These are phyloP conservation scores for Vireo altiloquus DNA, from an alignment of 2,113 vertebrate genomes.

Conservation along the genomic window DNA sequence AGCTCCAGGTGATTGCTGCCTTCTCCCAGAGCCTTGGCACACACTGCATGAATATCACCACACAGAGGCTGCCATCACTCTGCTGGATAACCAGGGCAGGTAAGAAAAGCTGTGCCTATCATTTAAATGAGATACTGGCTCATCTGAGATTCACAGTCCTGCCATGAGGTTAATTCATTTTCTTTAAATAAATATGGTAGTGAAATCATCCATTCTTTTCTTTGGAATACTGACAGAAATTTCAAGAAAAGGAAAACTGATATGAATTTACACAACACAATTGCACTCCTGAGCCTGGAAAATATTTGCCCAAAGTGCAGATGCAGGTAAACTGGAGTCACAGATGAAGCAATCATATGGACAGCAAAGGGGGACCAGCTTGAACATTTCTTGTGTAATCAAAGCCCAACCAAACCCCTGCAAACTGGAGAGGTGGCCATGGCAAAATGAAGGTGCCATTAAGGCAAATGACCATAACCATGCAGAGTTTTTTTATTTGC, in stretches of 20 bases:
- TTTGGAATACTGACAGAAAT: neutral
- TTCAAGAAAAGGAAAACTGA: neutral
- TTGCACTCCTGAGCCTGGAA: neutral
- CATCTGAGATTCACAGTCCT: neutral
- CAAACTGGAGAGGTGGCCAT: neutral
- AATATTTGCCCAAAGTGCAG: neutral
- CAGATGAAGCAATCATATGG: neutral
- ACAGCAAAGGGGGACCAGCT: neutral
- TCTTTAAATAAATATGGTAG: neutral
- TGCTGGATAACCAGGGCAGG: neutral
- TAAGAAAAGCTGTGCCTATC: neutral
- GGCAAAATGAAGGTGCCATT: neutral
- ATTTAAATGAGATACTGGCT: neutral
- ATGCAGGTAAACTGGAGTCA: neutral
- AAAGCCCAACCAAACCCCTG: neutral
- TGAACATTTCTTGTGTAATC: neutral
- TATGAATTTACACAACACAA: neutral
- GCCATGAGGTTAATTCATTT: constrained; percentile 17
- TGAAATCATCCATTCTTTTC: neutral
- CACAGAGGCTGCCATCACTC: neutral
- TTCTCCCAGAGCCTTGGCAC: neutral
- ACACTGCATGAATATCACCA: neutral
- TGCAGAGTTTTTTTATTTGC: neutral
- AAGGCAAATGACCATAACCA: neutral
- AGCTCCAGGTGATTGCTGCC: neutral